phyloP scores from a whole-genome alignment of 2,113 vertebrate species.

The Pterophyllum scalare region DNA sequence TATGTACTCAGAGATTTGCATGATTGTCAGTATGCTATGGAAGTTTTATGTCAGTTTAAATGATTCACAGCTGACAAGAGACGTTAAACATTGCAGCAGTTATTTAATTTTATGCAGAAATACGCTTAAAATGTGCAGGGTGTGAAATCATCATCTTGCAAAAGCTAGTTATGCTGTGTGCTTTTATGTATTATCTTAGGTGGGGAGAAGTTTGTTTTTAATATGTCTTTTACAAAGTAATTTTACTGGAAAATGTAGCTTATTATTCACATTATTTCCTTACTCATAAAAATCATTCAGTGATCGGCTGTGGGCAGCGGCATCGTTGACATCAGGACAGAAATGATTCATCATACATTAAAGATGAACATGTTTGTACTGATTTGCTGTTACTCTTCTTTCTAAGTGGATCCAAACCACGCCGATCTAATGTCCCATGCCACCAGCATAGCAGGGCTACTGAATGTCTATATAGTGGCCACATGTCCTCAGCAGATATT shows the following conservation, averaged over 20 bases:
- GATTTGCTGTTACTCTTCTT: background rate
- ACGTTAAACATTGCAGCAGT: background rate
- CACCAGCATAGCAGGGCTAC: too few species aligned
- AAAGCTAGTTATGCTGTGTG: conserved; percentile 21
- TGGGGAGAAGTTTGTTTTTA: background rate
- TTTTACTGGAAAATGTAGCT: background rate
- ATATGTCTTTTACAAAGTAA: background rate
- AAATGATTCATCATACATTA: background rate
- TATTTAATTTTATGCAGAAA: conserved; percentile 19
- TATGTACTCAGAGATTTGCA: background rate
- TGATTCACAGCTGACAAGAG: background rate
- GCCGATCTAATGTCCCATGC: too few species aligned
- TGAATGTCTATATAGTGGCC: too few species aligned
- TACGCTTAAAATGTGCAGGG: background rate
- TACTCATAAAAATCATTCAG: background rate
- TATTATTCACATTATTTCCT: background rate
- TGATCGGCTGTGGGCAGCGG: background rate
- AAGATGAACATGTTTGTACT: background rate
- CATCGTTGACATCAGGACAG: background rate
- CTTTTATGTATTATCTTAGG: conserved; percentile 11
- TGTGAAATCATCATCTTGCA: conserved; percentile 15
- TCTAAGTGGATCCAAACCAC: background rate
- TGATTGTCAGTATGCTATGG: conserved; percentile 9
- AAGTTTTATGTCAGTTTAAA: conserved; percentile 14
- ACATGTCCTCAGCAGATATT: too few species aligned